These are phyloP conservation scores for Xenopus petersii DNA, from an alignment of 2,797 vertebrate species.

Conservation along the genomic window DNA sequence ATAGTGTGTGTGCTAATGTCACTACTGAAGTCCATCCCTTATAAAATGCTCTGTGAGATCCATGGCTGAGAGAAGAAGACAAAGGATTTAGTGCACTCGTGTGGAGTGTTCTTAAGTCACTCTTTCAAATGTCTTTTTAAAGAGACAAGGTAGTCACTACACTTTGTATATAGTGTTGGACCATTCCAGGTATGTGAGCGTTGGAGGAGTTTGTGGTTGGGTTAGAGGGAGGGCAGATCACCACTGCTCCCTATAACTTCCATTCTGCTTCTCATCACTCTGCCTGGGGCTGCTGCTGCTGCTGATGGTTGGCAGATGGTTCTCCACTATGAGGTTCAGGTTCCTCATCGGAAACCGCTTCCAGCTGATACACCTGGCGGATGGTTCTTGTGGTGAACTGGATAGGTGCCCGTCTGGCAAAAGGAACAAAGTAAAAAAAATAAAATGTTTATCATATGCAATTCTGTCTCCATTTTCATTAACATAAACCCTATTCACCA, in stretches of 20 bases:
- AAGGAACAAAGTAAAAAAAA: not conserved
- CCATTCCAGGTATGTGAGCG: not conserved
- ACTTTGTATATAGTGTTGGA: slow-evolving; percentile 12
- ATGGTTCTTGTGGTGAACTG: slow-evolving; percentile 75
- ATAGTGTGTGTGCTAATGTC: slow-evolving; percentile 1
- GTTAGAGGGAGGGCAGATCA: not conserved
- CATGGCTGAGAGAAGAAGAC: slow-evolving; percentile 35
- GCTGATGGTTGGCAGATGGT: slow-evolving; percentile 44
- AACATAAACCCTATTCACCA: no score
- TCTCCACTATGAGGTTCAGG: slow-evolving; percentile 50
- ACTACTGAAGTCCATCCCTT: slow-evolving; percentile 9
- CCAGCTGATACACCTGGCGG: slow-evolving; percentile 81
- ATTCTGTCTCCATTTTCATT: no score
- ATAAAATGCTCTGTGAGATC: slow-evolving; percentile 33
- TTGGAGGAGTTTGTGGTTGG: slow-evolving; percentile 12
- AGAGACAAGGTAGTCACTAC: slow-evolving; percentile 7
- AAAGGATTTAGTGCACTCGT: slow-evolving; percentile 19
- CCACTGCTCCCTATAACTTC: not conserved
- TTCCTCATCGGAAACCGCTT: slow-evolving; percentile 84
- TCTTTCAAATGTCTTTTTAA: slow-evolving; percentile 11
- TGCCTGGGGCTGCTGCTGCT: slow-evolving; percentile 4
- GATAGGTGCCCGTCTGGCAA: slow-evolving; percentile 57
- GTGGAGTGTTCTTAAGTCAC: slow-evolving; percentile 23
- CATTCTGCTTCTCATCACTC: slow-evolving; percentile 16
- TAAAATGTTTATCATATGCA: no score